Base-by-base conservation (phyloP, 2,113 vertebrate genomes). In the Nycticorax nycticorax region DNA sequence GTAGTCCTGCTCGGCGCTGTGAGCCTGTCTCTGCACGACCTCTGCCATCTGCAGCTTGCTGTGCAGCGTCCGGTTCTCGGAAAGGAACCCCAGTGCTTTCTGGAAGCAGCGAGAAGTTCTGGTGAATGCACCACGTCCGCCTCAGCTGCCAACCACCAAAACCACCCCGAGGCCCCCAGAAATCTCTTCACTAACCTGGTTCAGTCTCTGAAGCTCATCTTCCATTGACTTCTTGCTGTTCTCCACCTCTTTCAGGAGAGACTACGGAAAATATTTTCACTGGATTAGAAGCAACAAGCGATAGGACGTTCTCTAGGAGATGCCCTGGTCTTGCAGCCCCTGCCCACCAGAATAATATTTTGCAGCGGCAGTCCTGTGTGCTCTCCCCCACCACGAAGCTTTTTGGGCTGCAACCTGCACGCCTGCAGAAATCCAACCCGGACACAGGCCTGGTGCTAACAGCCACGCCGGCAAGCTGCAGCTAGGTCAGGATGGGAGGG, bases 1-100 rank as follows among this genome's bases (percentile, higher is more conserved):
- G 0, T 99, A 99, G 97, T 99, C 99, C 97, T 99, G 99, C 95
- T 99, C 99, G 0, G 98, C 99, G 0, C 98, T 98, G 97, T 98
- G 98, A 9, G 97, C 94, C 80, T 98, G 98, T 59, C 95, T 97
- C 97, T 98, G 98, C 30, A 96, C 98, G 1, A 85, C 96, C 85
- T 98, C 98, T 0, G 98, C 98, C 27, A 95, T 97, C 93, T 99
- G 98, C 89, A 99, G 98, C 32, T 98, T 98, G 75, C 92, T 98
- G 93, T 98, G 99, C 92, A 99, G 97, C 1, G 75, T 97, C 45
- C 93, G 69, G 94, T 99, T 99, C 97, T 99, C 99, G 0, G 98
- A 98, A 41, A 99, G 97, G 6, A 98, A 98, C 60, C 98, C 92
- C 74, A 98, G 96, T 0, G 98, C 98, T 95, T 98, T 99, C 99